Conservation (phyloP, 2,113 vertebrate species). For the Peucedramus taeniatus region DNA sequence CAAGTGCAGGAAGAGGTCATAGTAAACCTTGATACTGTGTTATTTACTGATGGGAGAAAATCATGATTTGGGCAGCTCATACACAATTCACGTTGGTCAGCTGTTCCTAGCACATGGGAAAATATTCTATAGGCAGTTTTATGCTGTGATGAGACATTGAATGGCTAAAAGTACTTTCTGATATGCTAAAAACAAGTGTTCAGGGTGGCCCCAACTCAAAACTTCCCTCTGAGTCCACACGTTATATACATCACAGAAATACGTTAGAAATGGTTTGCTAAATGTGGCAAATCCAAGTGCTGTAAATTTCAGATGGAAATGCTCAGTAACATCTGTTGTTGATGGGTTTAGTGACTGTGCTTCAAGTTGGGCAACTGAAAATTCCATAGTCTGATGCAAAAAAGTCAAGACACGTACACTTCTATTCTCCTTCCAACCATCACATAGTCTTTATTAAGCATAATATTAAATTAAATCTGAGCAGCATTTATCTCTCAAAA, state of each 20-base stretch:
- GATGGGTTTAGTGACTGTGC: background rate
- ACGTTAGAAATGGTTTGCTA: background rate
- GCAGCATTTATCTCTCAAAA: background rate
- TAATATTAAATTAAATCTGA: slow-evolving; percentile 52
- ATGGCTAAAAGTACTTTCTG: background rate
- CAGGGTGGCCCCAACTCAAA: background rate
- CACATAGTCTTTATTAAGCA: slow-evolving; percentile 60
- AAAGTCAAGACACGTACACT: slow-evolving; percentile 16
- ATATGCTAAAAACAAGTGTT: background rate
- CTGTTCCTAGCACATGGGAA: background rate
- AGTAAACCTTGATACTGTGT: background rate
- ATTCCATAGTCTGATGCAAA: background rate
- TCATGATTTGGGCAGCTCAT: background rate
- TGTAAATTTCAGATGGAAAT: background rate
- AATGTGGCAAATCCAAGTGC: background rate
- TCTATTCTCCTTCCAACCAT: slow-evolving; percentile 22
- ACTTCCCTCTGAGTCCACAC: background rate
- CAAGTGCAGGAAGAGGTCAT: background rate
- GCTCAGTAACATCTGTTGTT: background rate
- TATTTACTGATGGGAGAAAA: background rate
- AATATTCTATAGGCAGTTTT: background rate
- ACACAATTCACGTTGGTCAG: background rate
- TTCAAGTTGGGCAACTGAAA: background rate
- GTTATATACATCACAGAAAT: background rate
- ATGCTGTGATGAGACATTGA: background rate